Evolutionary conservation across 2,888 invertebrate species (phyloP), one percentile per base, ranked within the genome.

Genomic region (Synanthedon formicaeformis): DNA sequence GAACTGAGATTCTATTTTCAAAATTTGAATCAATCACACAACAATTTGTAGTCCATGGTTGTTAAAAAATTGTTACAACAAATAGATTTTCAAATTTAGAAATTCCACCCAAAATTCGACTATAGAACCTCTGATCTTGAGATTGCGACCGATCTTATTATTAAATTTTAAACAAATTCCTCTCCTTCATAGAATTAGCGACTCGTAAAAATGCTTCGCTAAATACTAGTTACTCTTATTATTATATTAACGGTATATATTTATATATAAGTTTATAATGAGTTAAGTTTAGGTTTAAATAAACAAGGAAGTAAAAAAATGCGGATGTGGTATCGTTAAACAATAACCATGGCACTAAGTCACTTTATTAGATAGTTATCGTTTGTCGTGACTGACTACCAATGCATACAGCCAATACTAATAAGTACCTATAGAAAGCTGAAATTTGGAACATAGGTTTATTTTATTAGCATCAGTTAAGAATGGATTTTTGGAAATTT

Each of bases 131-230:
- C 78, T 68, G 78, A 83, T 79, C 83, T 85, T 81, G 83, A 86
- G 84, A 85, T 78, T 84, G 84, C 73, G 83, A 85, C 85, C 84
- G 79, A 76, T 74, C 72, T 72, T 66, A 73, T 73, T 68, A 69
- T 68, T 66, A 67, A 62, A 66, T 68, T 61, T n/a, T 34, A 13
- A 6, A 27, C 23, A 40, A 56, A 73, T 70, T 72, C 74, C 80
- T 69, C 72, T 81, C 85, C 81, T 77, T 82, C 81, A 82, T 83
- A 85, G 84, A 85, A 85, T 78, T 76, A 84, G 84, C 85, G 84
- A 85, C 75, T 75, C 80, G 81, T 81, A 77, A 78, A 81, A 78
- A 77, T 76, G 76, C 75, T 67, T 69, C 64, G 70, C 79, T 81
- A 81, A 50, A 75, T 65, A 67, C 76, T 81, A 69, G 68, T 71